These are phyloP conservation scores for Myotis brandtii DNA, from an alignment of 2,113 vertebrate genomes.

Conservation along the genomic window DNA sequence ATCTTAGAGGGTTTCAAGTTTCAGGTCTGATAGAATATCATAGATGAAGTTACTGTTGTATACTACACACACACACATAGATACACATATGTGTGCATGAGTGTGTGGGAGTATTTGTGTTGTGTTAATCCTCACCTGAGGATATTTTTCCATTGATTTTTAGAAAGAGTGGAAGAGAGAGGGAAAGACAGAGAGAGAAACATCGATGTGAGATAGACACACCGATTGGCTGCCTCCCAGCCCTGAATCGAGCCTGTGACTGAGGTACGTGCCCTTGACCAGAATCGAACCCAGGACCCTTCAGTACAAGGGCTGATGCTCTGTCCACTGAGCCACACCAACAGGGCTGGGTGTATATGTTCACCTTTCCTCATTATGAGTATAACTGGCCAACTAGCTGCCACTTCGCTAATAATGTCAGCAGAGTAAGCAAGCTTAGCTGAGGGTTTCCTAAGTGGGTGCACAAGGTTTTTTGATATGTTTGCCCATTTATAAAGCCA, in stretches of 20 bases:
- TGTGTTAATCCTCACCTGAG: no score
- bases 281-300: no score
- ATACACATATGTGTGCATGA: no score
- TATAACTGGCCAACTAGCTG: constrained; percentile 54
- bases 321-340: no score
- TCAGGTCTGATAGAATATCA: background rate
- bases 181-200: no score
- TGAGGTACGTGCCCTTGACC: no score
- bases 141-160: no score
- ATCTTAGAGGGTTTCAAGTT: background rate
- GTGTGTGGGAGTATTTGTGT: rapidly evolving
- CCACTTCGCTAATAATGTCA: constrained; percentile 65
- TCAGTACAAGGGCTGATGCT: no score
- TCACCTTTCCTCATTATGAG: constrained; percentile 1
- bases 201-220: no score
- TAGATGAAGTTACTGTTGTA: background rate
- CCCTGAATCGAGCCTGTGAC: no score
- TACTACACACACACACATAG: background rate
- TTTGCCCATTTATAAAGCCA: constrained; percentile 76
- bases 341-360: background rate
- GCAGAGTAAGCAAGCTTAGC: constrained; percentile 50
- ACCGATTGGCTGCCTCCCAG: no score
- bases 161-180: no score
- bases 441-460: constrained; percentile 21
- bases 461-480: constrained; percentile 68